These are phyloP conservation scores for Clepsis dumicolana DNA, from an alignment of 2,888 invertebrate genomes.

Conservation along the genomic window DNA sequence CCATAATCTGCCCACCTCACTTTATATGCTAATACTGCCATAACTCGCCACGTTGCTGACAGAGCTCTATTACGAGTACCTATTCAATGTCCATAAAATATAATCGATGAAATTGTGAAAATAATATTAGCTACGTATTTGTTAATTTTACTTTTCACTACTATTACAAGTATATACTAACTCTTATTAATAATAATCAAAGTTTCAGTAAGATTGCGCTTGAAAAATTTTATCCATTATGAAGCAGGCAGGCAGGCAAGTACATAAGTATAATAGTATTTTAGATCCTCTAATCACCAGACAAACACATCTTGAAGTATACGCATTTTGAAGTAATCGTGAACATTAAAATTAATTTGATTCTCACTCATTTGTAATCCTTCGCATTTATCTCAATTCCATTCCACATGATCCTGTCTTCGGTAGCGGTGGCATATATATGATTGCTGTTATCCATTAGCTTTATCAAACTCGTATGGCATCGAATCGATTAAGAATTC, in stretches of 20 bases:
- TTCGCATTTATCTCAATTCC: neutral
- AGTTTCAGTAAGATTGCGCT: no score
- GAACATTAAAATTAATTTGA: neutral
- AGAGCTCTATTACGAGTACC: constrained; percentile 21
- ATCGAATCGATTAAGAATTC: constrained; percentile 15
- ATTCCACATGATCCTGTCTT: neutral
- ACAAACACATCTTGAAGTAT: no score
- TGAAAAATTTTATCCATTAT: no score
- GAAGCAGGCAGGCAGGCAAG: no score
- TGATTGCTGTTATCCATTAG: constrained; percentile 31
- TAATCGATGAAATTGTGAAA: neutral
- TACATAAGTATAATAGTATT: no score
- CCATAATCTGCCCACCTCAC: constrained; percentile 25
- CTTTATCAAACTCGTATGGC: constrained; percentile 27
- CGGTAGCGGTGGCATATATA: constrained; percentile 25
- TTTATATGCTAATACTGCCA: constrained; percentile 36
- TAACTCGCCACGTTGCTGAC: constrained; percentile 23
- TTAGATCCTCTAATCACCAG: no score
- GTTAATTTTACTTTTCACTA: no score
- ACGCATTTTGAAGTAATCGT: no score
- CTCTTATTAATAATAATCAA: no score
- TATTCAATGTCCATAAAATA: neutral
- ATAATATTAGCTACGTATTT: no score
- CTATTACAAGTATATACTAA: no score
- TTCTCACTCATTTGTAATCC: neutral